Conservation (phyloP, 2,888 invertebrate genomes). For the Eulithis testata region DNA sequence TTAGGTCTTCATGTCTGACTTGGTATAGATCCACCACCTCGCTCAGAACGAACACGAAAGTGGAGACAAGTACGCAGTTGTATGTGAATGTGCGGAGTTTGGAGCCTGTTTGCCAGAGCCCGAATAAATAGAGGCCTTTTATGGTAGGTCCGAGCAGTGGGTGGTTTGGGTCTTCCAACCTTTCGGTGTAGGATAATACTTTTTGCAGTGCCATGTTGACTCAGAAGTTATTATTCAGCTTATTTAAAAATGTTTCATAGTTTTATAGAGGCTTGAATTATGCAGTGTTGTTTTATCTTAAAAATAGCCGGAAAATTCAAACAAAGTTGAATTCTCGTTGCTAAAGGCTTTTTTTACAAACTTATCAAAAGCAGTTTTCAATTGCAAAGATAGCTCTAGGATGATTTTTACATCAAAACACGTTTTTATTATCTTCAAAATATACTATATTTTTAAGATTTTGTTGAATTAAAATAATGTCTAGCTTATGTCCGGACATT, state of each 20-base stretch:
- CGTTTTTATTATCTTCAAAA: too few relatives aligned
- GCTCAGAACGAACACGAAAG: slow-evolving; percentile 51
- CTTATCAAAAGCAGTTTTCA: too few relatives aligned
- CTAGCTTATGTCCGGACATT: too few relatives aligned
- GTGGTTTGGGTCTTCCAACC: slow-evolving; percentile 57
- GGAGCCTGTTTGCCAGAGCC: slow-evolving; percentile 56
- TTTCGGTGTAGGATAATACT: slow-evolving; percentile 47
- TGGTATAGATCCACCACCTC: slow-evolving; percentile 56
- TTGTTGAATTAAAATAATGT: too few relatives aligned
- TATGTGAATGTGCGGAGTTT: slow-evolving; percentile 49
- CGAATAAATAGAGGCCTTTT: slow-evolving; percentile 59
- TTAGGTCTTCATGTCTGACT: slow-evolving; percentile 54
- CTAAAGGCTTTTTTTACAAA: too few relatives aligned
- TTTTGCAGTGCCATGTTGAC: slow-evolving; percentile 49
- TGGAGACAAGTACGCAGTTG: slow-evolving; percentile 49
- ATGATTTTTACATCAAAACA: too few relatives aligned
- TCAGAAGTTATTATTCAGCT: not conserved
- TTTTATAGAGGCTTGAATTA: slow-evolving; percentile 12
- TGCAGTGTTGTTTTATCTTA: slow-evolving; percentile 1
- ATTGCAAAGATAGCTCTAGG: too few relatives aligned
- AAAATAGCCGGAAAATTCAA: slow-evolving; percentile 2
- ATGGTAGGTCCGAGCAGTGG: slow-evolving; percentile 68
- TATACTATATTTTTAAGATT: too few relatives aligned
- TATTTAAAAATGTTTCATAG: slow-evolving; percentile 5
- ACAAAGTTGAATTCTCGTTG: not conserved